Base-by-base conservation (phyloP, 2,113 vertebrate species). In the Myxocyprinus asiaticus region DNA sequence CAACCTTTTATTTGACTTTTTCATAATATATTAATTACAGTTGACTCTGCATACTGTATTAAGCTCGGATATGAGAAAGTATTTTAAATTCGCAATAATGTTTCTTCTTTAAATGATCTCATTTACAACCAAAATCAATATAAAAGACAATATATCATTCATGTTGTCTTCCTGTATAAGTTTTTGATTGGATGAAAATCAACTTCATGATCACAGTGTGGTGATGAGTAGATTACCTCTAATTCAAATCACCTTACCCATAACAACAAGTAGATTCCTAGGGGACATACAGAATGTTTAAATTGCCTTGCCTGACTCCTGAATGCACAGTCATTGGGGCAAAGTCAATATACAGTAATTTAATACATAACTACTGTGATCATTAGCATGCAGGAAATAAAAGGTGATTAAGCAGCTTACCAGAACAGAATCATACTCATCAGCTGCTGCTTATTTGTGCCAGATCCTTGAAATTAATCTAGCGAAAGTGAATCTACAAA, bases 331-430 rank as follows among this genome's bases (percentile, higher is more conserved):
- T 59, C 45, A 33, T 51, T 61, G 72, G 17, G 59, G 62, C 48
- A 50, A 63, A 63, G 58, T 62, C 56, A 3, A 62, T 74, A 48
- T 47, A 58, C 2, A 4, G 17, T 63, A 48, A 63, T 74, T 74
- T 0, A 50, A 63, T 50, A 51, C 58, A 33, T 74, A 74, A 74
- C 48, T 74, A 74, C 42, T 10, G 47, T 33, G 11, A 33, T 33
- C 22, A 33, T 33, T 33, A 14, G 58, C 58, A 62, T 45, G 44
- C 45, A 74, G 72, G 45, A 74, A 74, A 74, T 74, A 7, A 63
- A 33, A 50, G 61, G 72, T 50, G 11, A 74, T 50, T 63, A 22
- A 63, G 72, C 10, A 22, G 58, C 58, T 74, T 74, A 74, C 45
- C 58, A 74, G 72, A 74, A 74, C 15, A 9, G 45, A 63, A 61